These are phyloP conservation scores for Graphium colonna DNA, from an alignment of 2,888 invertebrate genomes.

Conservation along the genomic window DNA sequence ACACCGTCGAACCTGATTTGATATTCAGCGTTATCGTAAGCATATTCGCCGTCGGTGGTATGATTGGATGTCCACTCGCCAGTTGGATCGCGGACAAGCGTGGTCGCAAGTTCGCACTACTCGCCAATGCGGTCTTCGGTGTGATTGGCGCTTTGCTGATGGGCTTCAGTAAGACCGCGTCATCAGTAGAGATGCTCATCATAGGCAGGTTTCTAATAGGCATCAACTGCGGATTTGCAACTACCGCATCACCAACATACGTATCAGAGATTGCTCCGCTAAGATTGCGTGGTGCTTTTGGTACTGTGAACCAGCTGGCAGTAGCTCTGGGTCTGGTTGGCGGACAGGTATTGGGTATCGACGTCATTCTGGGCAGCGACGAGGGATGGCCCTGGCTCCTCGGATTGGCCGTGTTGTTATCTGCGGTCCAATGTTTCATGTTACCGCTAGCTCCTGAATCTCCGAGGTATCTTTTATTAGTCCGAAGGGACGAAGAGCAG, in stretches of 20 bases:
- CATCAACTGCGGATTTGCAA: constrained; percentile 84
- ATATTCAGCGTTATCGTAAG: constrained; percentile 85
- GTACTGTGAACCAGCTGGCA: constrained; percentile 73
- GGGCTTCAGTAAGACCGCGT: constrained; percentile 82
- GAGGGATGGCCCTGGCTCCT: constrained; percentile 73
- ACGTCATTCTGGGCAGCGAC: constrained; percentile 63
- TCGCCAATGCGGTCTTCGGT: constrained; percentile 83
- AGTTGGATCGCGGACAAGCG: constrained; percentile 85
- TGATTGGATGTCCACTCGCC: constrained; percentile 88
- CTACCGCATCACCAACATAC: constrained; percentile 73
- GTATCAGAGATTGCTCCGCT: constrained; percentile 73
- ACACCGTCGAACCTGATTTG: constrained; percentile 67
- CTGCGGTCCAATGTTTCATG: constrained; percentile 62
- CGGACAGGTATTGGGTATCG: constrained; percentile 70
- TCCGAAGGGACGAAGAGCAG: constrained; percentile 59
- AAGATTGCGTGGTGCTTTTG: constrained; percentile 66
- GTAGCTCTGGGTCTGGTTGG: constrained; percentile 68
- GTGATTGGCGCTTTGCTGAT: constrained; percentile 83
- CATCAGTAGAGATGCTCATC: constrained; percentile 85
- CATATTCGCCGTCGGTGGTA: constrained; percentile 88
- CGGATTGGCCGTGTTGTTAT: constrained; percentile 63
- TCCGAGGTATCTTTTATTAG: constrained; percentile 65
- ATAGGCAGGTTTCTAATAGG: constrained; percentile 87
- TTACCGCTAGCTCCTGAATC: constrained; percentile 68
- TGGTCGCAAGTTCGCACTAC: constrained; percentile 84